Evolutionary conservation across 2,797 vertebrate species (phyloP).

Genomic region (Hypotaenidia philippensis): DNA sequence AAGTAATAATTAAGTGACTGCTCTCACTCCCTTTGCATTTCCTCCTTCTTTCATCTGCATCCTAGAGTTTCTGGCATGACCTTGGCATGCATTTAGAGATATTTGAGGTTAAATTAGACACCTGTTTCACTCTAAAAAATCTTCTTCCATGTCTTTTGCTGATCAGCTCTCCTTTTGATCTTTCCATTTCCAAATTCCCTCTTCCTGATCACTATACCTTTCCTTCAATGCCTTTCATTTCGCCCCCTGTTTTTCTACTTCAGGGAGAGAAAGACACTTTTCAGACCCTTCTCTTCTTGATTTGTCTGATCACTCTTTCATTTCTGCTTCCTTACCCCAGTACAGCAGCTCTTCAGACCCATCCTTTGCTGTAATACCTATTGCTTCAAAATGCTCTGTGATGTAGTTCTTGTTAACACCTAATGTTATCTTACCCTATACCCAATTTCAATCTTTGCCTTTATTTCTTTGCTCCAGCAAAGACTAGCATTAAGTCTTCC

Average conservation of each 20-base stretch:
- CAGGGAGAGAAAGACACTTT: background rate
- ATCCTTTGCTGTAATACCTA: background rate
- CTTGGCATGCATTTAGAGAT: background rate
- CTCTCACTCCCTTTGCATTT: background rate
- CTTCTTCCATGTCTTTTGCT: background rate
- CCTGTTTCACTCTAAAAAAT: background rate
- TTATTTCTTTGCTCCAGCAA: background rate
- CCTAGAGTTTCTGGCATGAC: background rate
- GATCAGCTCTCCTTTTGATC: slow-evolving; percentile 27
- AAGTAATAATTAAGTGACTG: background rate
- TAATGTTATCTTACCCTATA: background rate
- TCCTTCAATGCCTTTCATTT: background rate
- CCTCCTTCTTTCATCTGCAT: background rate
- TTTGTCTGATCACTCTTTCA: background rate
- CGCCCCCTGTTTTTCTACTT: background rate
- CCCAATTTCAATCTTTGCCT: background rate
- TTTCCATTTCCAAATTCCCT: background rate
- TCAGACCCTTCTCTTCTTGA: background rate
- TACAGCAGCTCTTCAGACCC: background rate
- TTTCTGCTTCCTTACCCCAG: background rate
- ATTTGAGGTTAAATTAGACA: background rate
- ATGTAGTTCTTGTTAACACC: background rate
- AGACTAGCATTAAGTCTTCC: background rate
- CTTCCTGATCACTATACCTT: background rate
- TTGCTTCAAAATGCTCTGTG: background rate